Evolutionary conservation across 2,888 invertebrate species (phyloP), one percentile per base, ranked within the genome.

Genomic region (Heliconius aoede): DNA sequence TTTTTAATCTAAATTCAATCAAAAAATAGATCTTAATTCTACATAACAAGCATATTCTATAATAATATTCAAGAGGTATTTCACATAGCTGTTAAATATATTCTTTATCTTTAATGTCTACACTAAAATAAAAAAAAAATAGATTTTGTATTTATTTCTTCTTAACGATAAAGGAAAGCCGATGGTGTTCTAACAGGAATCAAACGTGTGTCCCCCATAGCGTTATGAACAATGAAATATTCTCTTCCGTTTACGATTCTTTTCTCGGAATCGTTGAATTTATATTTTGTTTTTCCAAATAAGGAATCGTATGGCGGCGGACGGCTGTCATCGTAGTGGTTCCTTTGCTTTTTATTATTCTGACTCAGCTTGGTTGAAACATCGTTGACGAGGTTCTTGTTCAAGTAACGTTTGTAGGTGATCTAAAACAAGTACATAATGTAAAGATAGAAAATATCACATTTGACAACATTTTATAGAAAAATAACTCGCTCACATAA

Each of bases 171-270:
- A 7, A 97, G 89, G 71, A 97, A 95, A 18, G 97, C 97, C 0
- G 97, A 97, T 0, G 97, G 97, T 4, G 96, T 95, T 81, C 97
- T 91, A 0, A 96, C 95, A 0, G 97, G 97, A 72, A 97, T 95
- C 77, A 97, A 91, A 81, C 96, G 95, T n/a, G 91, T 95, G 28
- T 95, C 95, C 0, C 97, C 97, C 76, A 93, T 95, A 4, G 92
- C 89, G 28, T 95, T 95, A 24, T 95, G 95, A 36, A 96, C 94
- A 0, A 97, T 95, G 89, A 96, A 96, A 88, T 97, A 97, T 84
- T 97, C 96, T 69, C 97, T 94, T 0, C 97, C 97, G 83, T 97
- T 97, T 58, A 97, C 96, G 7, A 95, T 92, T 83, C 95, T 94
- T 77, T 91, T 95, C 26, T 94, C 93, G 0, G 94, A 93, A 3